Evolutionary conservation across 2,888 invertebrate genomes (phyloP), one percentile per base, ranked within the genome.

Genomic region (Leptinotarsa rubiginosa): DNA sequence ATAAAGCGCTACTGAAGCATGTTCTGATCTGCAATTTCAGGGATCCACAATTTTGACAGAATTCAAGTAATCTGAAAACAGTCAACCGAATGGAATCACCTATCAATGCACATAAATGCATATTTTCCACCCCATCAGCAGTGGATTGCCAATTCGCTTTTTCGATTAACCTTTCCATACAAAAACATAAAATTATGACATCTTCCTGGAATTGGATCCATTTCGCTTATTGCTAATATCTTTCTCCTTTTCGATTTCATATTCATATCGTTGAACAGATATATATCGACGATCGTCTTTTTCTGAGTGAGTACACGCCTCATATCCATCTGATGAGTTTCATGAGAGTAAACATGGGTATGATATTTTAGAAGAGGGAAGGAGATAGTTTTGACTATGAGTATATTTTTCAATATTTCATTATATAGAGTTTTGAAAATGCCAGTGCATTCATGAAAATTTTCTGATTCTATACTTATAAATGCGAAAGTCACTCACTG

Each of bases 141-240:
- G 52, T 56, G 22, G 13, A 56, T 56, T 56, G 22, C 22, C 10
- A 56, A 56, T 56, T 56, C 56, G 12, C 20, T 56, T 22, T 22
- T 56, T 15, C 56, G 13, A 15, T 15, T 56, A 20, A 22, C 20
- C 12, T 22, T 56, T 56, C 20, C 56, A 56, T 25, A 56, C 15
- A 22, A 25, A 22, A 22, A 13, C 13, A 22, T 22, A 3, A 22
- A 56, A 56, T 56, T 25, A 56, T 56, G 22, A 15, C 20, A 16
- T 25, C 56, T 56, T 56, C 2, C 22, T 22, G 56, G 15, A 56
- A 56, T 56, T 56, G 56, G 56, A 56, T 56, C 15, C 20, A 20
- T 56, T 56, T 2, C 56, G 56, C 56, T 22, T 56, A 56, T 56
- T 20, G 22, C 56, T 56, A 20, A 22, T 20, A 56, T 56, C 56